phyloP scores from a whole-genome alignment of 2,888 invertebrate species.

The Standfussiana lucernea region DNA sequence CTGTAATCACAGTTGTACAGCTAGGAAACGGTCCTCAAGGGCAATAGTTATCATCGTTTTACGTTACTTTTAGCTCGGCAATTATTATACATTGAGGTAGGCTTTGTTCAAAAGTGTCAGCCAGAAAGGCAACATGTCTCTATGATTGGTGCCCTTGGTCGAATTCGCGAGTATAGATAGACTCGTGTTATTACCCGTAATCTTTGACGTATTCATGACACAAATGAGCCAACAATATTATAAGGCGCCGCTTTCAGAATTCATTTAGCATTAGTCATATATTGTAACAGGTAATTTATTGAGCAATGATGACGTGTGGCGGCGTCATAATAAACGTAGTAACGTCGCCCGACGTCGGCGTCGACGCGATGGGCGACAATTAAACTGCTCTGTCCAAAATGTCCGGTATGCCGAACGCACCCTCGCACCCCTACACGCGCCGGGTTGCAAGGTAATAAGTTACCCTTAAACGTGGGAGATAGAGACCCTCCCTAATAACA shows the following conservation, averaged over 20 bases:
- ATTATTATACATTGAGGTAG: slow-evolving; percentile 1
- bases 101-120: not conserved
- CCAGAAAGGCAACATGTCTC: not conserved
- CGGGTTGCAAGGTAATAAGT: slow-evolving; percentile 23
- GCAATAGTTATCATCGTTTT: not conserved
- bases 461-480: slow-evolving; percentile 28
- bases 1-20: not conserved
- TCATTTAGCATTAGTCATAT: not conserved
- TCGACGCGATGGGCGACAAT: slow-evolving; percentile 38
- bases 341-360: slow-evolving; percentile 40
- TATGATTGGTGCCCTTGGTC: not conserved
- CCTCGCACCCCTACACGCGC: slow-evolving; percentile 52
- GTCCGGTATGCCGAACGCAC: slow-evolving; percentile 71
- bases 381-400: slow-evolving; percentile 43
- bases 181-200: not conserved
- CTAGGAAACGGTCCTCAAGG: not conserved
- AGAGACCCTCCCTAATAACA: not conserved
- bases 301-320: slow-evolving; percentile 23
- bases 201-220: not conserved
- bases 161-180: not conserved
- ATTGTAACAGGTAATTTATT: slow-evolving; percentile 3
- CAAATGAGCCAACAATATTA: not conserved
- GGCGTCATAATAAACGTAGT: slow-evolving; percentile 45
- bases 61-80: not conserved
- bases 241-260: not conserved